Evolutionary conservation across 2,888 invertebrate genomes (phyloP).

Genomic region (Myopa tessellatipennis): DNA sequence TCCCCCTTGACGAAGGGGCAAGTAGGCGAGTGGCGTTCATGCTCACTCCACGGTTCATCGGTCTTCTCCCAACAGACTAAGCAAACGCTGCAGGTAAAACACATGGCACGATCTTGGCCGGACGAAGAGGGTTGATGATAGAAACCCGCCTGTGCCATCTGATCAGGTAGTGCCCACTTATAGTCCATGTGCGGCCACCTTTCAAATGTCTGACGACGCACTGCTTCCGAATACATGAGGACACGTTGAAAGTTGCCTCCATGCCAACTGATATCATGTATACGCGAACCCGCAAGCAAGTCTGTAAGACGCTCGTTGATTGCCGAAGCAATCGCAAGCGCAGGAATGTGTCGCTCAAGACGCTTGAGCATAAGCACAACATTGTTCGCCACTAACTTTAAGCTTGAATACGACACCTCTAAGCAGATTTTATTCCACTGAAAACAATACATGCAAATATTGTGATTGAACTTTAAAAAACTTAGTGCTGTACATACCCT

Average conservation of each 20-base stretch:
- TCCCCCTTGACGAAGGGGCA: slow-evolving; percentile 95
- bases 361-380: slow-evolving; percentile 85
- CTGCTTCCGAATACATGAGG: slow-evolving; percentile 92
- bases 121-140: slow-evolving; percentile 92
- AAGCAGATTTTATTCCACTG: slow-evolving; percentile 94
- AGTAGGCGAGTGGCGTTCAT: slow-evolving; percentile 92
- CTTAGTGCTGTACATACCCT: slow-evolving; percentile 73
- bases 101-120: slow-evolving; percentile 95
- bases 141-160: slow-evolving; percentile 97
- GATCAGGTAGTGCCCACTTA: slow-evolving; percentile 95
- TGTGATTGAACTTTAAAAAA: background rate
- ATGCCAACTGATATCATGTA: slow-evolving; percentile 65
- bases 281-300: slow-evolving; percentile 71
- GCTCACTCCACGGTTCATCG: slow-evolving; percentile 97
- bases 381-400: slow-evolving; percentile 83
- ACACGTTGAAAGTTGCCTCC: slow-evolving; percentile 68
- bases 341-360: slow-evolving; percentile 85
- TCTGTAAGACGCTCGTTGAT: slow-evolving; percentile 87
- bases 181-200: slow-evolving; percentile 98
- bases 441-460: slow-evolving; percentile 55
- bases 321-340: slow-evolving; percentile 88
- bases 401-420: slow-evolving; percentile 80
- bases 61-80: slow-evolving; percentile 97
- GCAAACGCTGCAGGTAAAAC: slow-evolving; percentile 94
- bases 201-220: slow-evolving; percentile 89